Evolutionary conservation across 2,113 vertebrate genomes (phyloP), one percentile per base, ranked within the genome.

Genomic region (Ceratotherium simum): DNA sequence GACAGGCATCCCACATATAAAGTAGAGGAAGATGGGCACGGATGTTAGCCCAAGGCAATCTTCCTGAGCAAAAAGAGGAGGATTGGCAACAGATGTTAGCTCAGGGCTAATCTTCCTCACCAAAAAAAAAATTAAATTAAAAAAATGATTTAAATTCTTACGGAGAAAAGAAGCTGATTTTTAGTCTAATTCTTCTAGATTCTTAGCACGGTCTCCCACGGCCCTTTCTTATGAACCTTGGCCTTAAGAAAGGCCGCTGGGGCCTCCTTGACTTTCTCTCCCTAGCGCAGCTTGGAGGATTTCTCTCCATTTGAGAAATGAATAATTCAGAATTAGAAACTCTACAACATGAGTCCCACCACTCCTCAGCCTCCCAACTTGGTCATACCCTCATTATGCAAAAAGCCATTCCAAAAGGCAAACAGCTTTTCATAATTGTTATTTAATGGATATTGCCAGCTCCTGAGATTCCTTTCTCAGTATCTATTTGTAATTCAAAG

Each of bases 401-500:
- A 97, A 96, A 97, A 97, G 65, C 84, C 92, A 93, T 97, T 98
- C 83, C 84, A 94, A 92, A 97, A 98, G 95, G 93, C 97, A 97
- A 96, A 98, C 91, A 93, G 91, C 65, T 97, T 97, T 96, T 93
- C 96, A 89, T 97, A 97, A 97, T 96, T 98, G 98, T 97, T 97
- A 96, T 96, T 97, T 97, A 97, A 98, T 96, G 96, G 91, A n/a
- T 85, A 94, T 70, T 78, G 84, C 58, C 48, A 13, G 48, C 97
- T 95, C 95, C 93, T 96, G 98, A 96, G 97, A 97, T 75, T 96
- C 91, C 95, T 73, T 95, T 85, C 91, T 94, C 88, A 78, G 93
- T 85, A 78, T 96, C 96, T 96, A 82, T 97, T 97, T 97, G 89
- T 97, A 93, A 97, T 97, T 92, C 96, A 97, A 98, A 98, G 98